Evolutionary conservation across 1,140 invertebrate genomes (phyloP).

Genomic region (Hylaeus anthracinus): DNA sequence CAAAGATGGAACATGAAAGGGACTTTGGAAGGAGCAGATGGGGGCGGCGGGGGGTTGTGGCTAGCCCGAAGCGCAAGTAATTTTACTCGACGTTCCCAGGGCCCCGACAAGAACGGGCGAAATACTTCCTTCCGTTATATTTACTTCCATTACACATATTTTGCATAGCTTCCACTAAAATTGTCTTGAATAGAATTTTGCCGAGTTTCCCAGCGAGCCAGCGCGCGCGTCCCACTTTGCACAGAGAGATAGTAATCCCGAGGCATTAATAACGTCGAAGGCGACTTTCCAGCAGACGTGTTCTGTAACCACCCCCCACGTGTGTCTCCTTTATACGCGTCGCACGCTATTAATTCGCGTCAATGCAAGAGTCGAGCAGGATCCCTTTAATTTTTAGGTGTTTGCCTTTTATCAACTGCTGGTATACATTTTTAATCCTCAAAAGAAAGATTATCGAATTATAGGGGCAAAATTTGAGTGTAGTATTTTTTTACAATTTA

Average conservation of each 20-base stretch:
- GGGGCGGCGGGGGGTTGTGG: not conserved
- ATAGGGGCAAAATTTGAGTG: no score
- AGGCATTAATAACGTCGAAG: slow-evolving; percentile 13
- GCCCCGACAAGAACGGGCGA: not conserved
- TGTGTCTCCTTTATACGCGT: not conserved
- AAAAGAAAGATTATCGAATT: no score
- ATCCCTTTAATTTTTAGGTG: no score
- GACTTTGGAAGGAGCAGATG: no score
- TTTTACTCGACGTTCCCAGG: slow-evolving; percentile 8
- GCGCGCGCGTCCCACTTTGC: not conserved
- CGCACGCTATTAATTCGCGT: no score
- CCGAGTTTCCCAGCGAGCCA: not conserved
- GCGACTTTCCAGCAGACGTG: not conserved
- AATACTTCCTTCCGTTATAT: slow-evolving; percentile 30
- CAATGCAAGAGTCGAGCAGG: no score
- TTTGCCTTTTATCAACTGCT: no score
- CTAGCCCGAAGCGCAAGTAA: slow-evolving; percentile 10
- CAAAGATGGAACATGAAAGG: slow-evolving; percentile 14
- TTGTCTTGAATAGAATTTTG: slow-evolving; percentile 22
- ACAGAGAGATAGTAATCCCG: not conserved
- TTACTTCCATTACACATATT: not conserved
- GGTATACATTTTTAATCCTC: no score
- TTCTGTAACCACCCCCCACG: not conserved
- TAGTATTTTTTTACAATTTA: no score
- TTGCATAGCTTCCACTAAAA: slow-evolving; percentile 8